A percentile compares a stretch with the other conserved stretches of the same genome.
Evolutionary conservation across 2,113 vertebrate genomes (phyloP).

Genomic region (Callorhinus ursinus): DNA sequence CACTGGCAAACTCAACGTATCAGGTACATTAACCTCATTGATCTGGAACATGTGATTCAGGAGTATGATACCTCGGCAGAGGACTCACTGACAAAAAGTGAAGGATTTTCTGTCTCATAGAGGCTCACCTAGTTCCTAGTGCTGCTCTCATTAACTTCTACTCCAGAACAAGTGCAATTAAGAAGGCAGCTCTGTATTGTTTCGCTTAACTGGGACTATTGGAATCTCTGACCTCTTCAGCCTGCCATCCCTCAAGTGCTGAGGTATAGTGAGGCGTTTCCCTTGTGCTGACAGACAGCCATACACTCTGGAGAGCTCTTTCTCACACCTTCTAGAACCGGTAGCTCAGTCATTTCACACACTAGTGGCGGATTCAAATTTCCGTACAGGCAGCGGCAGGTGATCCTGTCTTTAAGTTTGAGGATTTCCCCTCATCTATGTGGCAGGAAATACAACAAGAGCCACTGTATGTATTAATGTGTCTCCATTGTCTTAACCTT

Average conservation of each 20-base stretch:
- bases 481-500: slow-evolving; percentile 21
- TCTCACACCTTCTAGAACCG: not conserved
- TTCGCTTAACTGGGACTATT: slow-evolving; percentile 16
- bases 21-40: not conserved
- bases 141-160: not conserved
- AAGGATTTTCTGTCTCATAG: not conserved
- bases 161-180: slow-evolving; percentile 80
- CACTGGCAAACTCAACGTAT: not conserved
- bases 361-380: not conserved
- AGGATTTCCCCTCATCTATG: not conserved
- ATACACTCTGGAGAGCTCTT: not conserved
- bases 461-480: not conserved
- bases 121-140: not conserved
- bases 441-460: slow-evolving; percentile 1
- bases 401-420: slow-evolving; percentile 21
- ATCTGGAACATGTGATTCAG: not conserved
- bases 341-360: not conserved
- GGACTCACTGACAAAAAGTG: not conserved
- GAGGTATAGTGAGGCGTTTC: not conserved
- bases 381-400: not conserved
- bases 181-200: slow-evolving; percentile 64
- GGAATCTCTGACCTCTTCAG: slow-evolving; percentile 10
- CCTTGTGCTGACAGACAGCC: not conserved
- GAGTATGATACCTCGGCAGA: not conserved
- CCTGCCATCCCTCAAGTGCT: not conserved